A percentile compares a stretch with the other conserved stretches of the same genome.
Evolutionary conservation across 2,888 invertebrate genomes (phyloP).

Genomic region (Caenorhabditis japonica): DNA sequence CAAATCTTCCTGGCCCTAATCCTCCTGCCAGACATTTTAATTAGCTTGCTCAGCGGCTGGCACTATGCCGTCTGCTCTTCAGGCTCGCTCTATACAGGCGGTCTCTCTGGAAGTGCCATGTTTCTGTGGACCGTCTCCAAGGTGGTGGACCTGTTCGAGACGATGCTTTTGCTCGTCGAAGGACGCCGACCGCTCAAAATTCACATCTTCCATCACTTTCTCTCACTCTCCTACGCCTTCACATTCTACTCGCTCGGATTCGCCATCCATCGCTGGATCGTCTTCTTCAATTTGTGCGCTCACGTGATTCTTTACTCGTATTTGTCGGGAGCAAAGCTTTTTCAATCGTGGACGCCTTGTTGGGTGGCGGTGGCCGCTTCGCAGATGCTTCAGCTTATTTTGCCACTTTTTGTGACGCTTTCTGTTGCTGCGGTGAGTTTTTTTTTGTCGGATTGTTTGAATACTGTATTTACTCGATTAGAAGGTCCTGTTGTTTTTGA

Average conservation of each 20-base stretch:
- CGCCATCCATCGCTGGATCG: constrained; percentile 59
- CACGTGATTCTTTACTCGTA: constrained; percentile 61
- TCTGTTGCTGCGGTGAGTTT: constrained; percentile 33
- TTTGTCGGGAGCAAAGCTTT: constrained; percentile 49
- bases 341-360: constrained; percentile 52
- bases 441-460: too few species aligned
- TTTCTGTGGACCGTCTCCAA: constrained; percentile 55
- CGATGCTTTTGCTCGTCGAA: constrained; percentile 53
- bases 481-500: too few species aligned
- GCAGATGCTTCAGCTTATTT: constrained; percentile 60
- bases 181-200: constrained; percentile 52
- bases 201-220: constrained; percentile 59
- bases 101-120: constrained; percentile 41
- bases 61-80: constrained; percentile 49
- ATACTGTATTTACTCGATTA: too few species aligned
- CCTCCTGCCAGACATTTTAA: constrained; percentile 52
- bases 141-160: constrained; percentile 51
- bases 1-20: constrained; percentile 38
- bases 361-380: constrained; percentile 55
- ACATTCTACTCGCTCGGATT: constrained; percentile 41
- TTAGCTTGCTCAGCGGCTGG: constrained; percentile 47
- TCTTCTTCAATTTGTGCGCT: constrained; percentile 53
- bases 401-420: constrained; percentile 46
- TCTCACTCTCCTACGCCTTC: constrained; percentile 54
- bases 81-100: constrained; percentile 46